These are phyloP conservation scores for Oreochromis tanganicae DNA, from an alignment of 2,113 vertebrate species.

Conservation along the genomic window DNA sequence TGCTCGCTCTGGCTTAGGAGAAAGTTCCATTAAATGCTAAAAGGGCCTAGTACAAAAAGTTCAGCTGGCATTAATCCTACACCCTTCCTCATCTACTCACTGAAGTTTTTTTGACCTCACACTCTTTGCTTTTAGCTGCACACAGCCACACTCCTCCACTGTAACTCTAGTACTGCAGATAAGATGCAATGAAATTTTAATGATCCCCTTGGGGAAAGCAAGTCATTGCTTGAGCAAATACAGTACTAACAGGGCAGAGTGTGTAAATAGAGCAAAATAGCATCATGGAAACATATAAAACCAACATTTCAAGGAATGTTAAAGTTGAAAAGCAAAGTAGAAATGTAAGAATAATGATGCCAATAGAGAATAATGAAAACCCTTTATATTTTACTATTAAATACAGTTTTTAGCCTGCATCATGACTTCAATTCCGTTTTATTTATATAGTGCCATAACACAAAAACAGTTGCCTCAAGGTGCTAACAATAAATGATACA, in stretches of 20 bases:
- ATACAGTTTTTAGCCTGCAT: background rate
- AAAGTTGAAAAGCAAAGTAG: background rate
- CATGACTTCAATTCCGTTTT: background rate
- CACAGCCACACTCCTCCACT: background rate
- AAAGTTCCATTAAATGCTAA: constrained; percentile 24
- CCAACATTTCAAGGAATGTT: background rate
- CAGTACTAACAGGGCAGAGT: background rate
- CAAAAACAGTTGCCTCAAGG: background rate
- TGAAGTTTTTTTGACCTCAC: background rate
- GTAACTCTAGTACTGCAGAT: background rate
- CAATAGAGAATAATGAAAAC: background rate
- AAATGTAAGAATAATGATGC: background rate
- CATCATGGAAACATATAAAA: background rate
- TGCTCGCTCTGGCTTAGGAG: background rate
- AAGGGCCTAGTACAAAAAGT: background rate
- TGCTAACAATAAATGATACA: background rate
- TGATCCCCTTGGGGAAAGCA: background rate
- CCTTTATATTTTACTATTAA: background rate
- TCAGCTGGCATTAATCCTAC: background rate
- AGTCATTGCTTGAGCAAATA: constrained; percentile 4
- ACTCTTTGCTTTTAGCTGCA: background rate
- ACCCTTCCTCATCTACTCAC: background rate
- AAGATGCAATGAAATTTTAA: constrained; percentile 30
- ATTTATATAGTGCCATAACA: background rate
- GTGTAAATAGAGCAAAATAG: background rate